Evolutionary conservation across 2,888 invertebrate genomes (phyloP).

Genomic region (Pantelozetes paolii): DNA sequence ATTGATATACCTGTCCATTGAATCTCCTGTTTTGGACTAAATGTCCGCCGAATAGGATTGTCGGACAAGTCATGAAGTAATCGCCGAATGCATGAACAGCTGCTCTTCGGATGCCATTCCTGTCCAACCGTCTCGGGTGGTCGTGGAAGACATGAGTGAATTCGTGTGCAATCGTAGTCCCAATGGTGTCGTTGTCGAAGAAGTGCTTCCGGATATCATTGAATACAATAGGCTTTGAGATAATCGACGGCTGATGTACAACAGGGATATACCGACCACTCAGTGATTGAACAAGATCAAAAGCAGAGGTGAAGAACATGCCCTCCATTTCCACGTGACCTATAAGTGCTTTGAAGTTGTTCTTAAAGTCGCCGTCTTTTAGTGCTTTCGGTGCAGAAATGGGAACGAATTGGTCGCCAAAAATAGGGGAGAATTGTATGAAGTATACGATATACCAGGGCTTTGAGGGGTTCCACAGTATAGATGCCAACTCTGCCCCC

Average conservation of each 20-base stretch:
- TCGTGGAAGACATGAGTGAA: background rate
- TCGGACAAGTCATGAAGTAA: slow-evolving; percentile 5
- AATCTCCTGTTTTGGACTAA: background rate
- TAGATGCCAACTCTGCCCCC: background rate
- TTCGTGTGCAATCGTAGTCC: background rate
- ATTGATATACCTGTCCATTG: slow-evolving; percentile 9
- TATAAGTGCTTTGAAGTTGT: background rate
- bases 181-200: slow-evolving; percentile 18
- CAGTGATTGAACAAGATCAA: background rate
- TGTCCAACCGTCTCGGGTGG: background rate
- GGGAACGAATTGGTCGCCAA: slow-evolving; percentile 14
- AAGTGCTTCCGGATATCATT: background rate
- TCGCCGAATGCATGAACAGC: slow-evolving; percentile 21
- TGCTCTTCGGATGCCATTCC: background rate
- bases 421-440: background rate
- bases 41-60: slow-evolving; percentile 6
- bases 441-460: background rate
- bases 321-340: slow-evolving; percentile 23
- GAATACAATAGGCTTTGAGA: background rate
- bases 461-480: background rate
- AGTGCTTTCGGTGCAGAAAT: background rate
- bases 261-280: background rate
- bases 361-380: background rate
- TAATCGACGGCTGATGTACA: background rate
- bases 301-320: background rate